Base-by-base conservation (phyloP, 2,797 vertebrate genomes). In the Hippopotamyrus pictus region DNA sequence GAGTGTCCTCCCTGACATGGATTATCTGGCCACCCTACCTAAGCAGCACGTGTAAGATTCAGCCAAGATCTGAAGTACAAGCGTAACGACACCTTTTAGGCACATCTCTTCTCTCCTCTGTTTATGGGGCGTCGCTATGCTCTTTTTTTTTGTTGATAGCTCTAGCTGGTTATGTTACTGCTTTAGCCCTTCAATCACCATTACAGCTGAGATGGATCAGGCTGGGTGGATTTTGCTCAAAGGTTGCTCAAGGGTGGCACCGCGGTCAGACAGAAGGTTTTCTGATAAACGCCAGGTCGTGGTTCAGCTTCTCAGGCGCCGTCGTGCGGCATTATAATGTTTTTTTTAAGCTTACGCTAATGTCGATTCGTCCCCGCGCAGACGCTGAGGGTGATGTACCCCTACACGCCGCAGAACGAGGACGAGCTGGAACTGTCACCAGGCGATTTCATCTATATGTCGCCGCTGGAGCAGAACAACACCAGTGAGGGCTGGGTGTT, bases 401-500 rank as follows among this genome's bases (percentile, higher is more conserved):
- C 98, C 6, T 99, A 99, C 91, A 91, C 92, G 73, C 98, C 98
- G 0, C 98, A 99, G 95, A 99, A 99, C 0, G 99, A 99, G 0
- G 99, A 99, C 0, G 99, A 99, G 93, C 96, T 99, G 2, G 99
- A 99, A 95, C 95, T 99, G 93, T 95, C 95, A 12, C 97, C 97
- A 0, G 97, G 98, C 89, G 98, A 99, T 92, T 99, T 98, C 88
- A 97, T 99, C 94, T 99, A 99, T 94, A 99, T 97, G 97, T 98
- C 98, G 0, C 95, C 97, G 0, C 95, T 97, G 94, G 98, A 99
- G 93, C 98, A 99, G 93, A 95, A 92, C 94, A 97, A 93, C 84
- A 98, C 98, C 53, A 99, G 99, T 0, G 99, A 99, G 93, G 99
- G 99, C 84, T 99, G 99, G 99, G 96, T 99, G 90, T 98, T 97